Evolutionary conservation across 2,888 invertebrate species (phyloP).

Genomic region (Amphipoea lucens): DNA sequence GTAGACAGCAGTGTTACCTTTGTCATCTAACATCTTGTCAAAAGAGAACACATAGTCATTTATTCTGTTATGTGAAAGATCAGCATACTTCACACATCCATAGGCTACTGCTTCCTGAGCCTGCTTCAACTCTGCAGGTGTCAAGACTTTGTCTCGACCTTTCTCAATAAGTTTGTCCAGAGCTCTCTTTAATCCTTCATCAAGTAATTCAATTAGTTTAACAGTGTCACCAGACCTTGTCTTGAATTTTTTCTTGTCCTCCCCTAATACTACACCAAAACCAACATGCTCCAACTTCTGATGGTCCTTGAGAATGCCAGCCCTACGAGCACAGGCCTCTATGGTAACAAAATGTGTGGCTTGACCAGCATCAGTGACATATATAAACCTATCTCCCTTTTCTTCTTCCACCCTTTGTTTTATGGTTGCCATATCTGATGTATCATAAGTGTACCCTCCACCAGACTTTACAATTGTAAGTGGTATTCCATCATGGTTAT

Average conservation of each 20-base stretch:
- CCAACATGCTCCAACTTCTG: constrained; percentile 96
- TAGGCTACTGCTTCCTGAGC: constrained; percentile 98
- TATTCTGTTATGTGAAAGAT: constrained; percentile 97
- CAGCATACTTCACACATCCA: constrained; percentile 99
- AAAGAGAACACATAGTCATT: constrained; percentile 99
- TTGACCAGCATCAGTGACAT: constrained; percentile 99
- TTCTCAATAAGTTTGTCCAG: constrained; percentile 96
- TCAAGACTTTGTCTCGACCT: constrained; percentile 95
- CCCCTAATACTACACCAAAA: constrained; percentile 99
- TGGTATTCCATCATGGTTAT: constrained; percentile 93
- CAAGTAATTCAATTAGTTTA: constrained; percentile 95
- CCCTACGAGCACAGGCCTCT: constrained; percentile 94
- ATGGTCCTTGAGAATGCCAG: constrained; percentile 92
- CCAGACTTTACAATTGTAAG: constrained; percentile 98
- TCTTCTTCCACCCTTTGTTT: constrained; percentile 96
- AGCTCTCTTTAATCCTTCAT: constrained; percentile 96
- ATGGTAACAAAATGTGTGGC: constrained; percentile 93
- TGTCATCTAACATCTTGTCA: constrained; percentile 99
- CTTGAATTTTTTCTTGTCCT: constrained; percentile 99
- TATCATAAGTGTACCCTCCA: constrained; percentile 99
- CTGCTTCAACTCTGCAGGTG: constrained; percentile 93
- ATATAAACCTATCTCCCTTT: constrained; percentile 96
- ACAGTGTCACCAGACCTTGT: constrained; percentile 99
- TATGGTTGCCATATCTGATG: constrained; percentile 98
- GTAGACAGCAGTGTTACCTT: constrained; percentile 99